These are phyloP conservation scores for Anguilla anguilla DNA, from an alignment of 2,797 vertebrate species.

Conservation along the genomic window DNA sequence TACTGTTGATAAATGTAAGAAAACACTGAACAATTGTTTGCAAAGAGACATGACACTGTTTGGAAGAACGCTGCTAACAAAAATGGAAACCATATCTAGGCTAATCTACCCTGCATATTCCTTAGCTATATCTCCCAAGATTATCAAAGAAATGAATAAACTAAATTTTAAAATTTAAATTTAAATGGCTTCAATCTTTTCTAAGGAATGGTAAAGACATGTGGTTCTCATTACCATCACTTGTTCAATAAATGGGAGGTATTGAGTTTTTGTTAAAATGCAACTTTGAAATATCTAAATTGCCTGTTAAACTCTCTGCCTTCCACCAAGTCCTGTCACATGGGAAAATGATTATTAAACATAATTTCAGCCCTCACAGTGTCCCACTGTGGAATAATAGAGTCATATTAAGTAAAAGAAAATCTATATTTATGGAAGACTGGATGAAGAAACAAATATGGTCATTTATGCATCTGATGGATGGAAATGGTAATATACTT, in stretches of 20 bases:
- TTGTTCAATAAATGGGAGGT: background rate
- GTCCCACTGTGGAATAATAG: conserved; percentile 20
- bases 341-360: conserved; percentile 7
- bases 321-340: conserved; percentile 5
- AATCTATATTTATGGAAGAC: conserved; percentile 18
- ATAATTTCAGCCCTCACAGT: conserved; percentile 25
- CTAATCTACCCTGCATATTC: conserved; percentile 1
- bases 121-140: background rate
- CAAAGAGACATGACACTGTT: no score
- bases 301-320: conserved; percentile 9
- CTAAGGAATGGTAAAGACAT: background rate
- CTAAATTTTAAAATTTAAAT: conserved; percentile 11
- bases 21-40: no score
- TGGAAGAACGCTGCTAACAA: no score
- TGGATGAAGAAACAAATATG: conserved; percentile 17
- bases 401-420: conserved; percentile 7
- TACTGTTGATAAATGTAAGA: background rate
- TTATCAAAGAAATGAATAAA: background rate
- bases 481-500: conserved; percentile 2
- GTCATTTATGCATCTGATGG: conserved; percentile 21
- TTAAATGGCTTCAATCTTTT: conserved; percentile 27
- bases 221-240: background rate
- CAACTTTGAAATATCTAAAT: background rate
- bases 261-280: conserved; percentile 22
- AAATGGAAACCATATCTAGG: background rate